Base-by-base conservation (phyloP, 2,888 invertebrate genomes). In the Coleophora deauratella region DNA sequence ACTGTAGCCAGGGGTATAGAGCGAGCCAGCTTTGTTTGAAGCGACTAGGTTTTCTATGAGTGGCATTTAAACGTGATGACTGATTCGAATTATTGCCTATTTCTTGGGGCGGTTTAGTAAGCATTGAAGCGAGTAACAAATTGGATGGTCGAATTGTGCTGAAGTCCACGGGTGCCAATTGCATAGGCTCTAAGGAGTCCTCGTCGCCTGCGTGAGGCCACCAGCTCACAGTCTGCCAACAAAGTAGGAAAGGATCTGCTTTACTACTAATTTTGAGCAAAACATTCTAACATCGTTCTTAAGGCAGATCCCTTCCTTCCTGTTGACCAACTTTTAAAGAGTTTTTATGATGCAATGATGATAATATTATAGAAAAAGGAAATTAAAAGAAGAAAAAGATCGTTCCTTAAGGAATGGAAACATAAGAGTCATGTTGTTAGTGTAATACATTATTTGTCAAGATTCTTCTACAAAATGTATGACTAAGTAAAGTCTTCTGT, bases 1-100 rank as follows among this genome's bases (percentile, higher is more conserved):
- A 91, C 52, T 89, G 88, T 45, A 93, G 69, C 92, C 93, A 93
- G n/a, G 89, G 86, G 63, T 90, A 92, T 21, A 89, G 84, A 35
- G 90, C 87, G 28, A 92, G 72, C 93, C 92, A 93, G 52, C 86
- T 89, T 11, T 87, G 72, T 43, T 91, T 86, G 62, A 93, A 93
- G 50, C 88, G 87, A n/a, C 90, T 89, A 41, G 88, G 86, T 65
- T 91, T 91, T 87, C 77, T 55, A 52, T 54, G 37, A 54, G 55
- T 52, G 41, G 51, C 27, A 37, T 55, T 38, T 50, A 55, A 49
- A 52, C 55, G 60, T 63, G 43, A 46, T 7, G 28, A 38, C 3
- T 39, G 38, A 13, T 51, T 42, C 9, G 49, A 47, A 14, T 47
- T 21, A 21, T 21, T 67, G 47, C 72, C 71, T 35, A 75, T 73